Conservation (phyloP, 2,888 invertebrate genomes). For the Conomelus anceps region DNA sequence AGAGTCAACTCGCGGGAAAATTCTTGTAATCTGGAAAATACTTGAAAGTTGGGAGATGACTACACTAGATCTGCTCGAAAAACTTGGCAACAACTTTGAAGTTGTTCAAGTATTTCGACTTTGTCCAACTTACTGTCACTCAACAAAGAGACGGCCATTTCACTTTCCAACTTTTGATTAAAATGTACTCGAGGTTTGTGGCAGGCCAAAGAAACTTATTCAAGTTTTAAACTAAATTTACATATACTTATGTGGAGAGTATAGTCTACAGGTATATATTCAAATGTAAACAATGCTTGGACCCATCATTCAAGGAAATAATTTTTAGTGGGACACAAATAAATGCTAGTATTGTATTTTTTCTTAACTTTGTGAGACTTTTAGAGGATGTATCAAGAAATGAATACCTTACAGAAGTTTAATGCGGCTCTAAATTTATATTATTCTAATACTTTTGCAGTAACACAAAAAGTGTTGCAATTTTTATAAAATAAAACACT, state of each 20-base stretch:
- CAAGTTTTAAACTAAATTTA: not conserved
- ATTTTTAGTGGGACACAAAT: too few relatives aligned
- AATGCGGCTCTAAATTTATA: too few relatives aligned
- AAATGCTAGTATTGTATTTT: too few relatives aligned
- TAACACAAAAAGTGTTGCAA: too few relatives aligned
- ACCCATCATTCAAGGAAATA: too few relatives aligned
- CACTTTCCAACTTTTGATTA: not conserved
- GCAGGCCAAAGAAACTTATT: not conserved
- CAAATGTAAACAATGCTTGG: too few relatives aligned
- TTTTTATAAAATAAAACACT: too few relatives aligned
- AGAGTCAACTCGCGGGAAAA: not conserved
- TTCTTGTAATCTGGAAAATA: not conserved
- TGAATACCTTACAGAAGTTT: too few relatives aligned
- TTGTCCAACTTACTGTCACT: not conserved
- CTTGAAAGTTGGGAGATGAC: not conserved
- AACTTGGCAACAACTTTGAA: not conserved
- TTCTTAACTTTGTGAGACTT: too few relatives aligned
- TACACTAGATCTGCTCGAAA: not conserved
- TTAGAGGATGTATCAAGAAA: too few relatives aligned
- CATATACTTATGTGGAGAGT: not conserved
- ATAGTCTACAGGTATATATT: too few relatives aligned
- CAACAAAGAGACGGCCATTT: not conserved
- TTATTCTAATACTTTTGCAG: too few relatives aligned
- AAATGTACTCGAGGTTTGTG: not conserved
- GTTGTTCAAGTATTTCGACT: not conserved